phyloP scores from a whole-genome alignment of 2,797 vertebrate genomes.

The Bovichtus variegatus region DNA sequence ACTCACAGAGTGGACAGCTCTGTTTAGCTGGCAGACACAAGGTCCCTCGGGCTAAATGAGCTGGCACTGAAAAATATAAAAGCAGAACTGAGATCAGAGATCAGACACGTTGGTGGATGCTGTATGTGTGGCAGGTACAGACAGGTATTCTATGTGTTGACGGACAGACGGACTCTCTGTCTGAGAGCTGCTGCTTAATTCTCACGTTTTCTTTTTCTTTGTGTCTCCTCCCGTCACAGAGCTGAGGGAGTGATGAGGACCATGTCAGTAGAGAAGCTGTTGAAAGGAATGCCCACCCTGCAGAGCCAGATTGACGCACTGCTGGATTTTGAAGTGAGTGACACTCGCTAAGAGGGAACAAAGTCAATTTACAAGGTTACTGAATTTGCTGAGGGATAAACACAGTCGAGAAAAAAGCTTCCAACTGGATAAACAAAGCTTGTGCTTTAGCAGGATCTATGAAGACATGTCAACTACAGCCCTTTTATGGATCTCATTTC shows the following conservation, averaged over 20 bases:
- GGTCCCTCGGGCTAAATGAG: conserved; percentile 27
- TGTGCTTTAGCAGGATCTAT: conserved; percentile 4
- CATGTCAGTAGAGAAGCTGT: conserved; percentile 96
- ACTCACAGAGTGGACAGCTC: conserved; percentile 32
- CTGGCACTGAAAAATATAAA: conserved; percentile 27
- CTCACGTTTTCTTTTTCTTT: conserved; percentile 18
- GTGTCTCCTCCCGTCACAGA: conserved; percentile 71
- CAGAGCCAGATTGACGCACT: conserved; percentile 98
- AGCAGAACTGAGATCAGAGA: conserved; percentile 34
- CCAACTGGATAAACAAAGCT: background rate
- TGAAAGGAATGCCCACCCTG: conserved; percentile 97
- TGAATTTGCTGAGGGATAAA: conserved; percentile 10
- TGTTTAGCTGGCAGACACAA: conserved; percentile 49
- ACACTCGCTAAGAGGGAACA: conserved; percentile 23
- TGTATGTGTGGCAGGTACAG: background rate
- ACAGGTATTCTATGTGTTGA: conserved; percentile 1
- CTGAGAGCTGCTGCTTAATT: background rate
- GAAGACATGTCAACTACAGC: conserved; percentile 1
- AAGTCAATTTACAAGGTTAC: conserved; percentile 26
- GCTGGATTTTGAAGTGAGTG: conserved; percentile 97
- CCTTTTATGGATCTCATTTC: background rate
- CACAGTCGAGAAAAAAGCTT: background rate
- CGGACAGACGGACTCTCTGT: background rate
- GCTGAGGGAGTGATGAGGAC: conserved; percentile 97
- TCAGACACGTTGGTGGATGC: conserved; percentile 16